Conservation (phyloP, 2,797 vertebrate species). For the Distichodus sexfasciatus region DNA sequence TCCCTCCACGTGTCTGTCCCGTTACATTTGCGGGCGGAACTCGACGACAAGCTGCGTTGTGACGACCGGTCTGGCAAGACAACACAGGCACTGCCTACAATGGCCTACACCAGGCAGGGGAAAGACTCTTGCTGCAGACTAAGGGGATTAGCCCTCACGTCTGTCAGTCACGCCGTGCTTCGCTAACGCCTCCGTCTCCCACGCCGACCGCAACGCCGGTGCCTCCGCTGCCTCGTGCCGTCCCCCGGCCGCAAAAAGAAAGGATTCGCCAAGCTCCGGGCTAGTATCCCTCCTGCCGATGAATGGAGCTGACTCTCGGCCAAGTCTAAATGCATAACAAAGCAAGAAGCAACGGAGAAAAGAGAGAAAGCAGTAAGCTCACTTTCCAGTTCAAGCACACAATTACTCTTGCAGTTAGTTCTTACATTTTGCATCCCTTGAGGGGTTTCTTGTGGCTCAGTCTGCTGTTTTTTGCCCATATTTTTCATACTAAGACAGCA, state of each 20-base stretch:
- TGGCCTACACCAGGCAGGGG: slow-evolving; percentile 32
- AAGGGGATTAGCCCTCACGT: slow-evolving; percentile 53
- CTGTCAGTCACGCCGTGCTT: slow-evolving; percentile 46
- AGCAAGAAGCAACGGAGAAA: slow-evolving; percentile 4
- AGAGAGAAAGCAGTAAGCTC: slow-evolving; percentile 1
- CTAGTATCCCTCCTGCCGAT: slow-evolving; percentile 21
- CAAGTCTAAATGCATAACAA: too few relatives aligned
- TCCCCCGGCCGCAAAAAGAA: slow-evolving; percentile 21
- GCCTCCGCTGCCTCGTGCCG: slow-evolving; percentile 22
- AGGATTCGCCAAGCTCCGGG: slow-evolving; percentile 29
- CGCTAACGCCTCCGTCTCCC: slow-evolving; percentile 43
- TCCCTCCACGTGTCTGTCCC: slow-evolving; percentile 18
- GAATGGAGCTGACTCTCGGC: slow-evolving; percentile 29
- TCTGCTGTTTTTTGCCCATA: slow-evolving; percentile 33
- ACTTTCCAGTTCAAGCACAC: slow-evolving; percentile 26
- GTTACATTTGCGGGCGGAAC: slow-evolving; percentile 40
- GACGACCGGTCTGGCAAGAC: slow-evolving; percentile 49
- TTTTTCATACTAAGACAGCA: slow-evolving; percentile 17
- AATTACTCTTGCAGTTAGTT: slow-evolving; percentile 32
- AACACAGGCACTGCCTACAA: slow-evolving; percentile 37
- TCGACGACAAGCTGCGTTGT: slow-evolving; percentile 48
- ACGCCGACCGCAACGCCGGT: slow-evolving; percentile 27
- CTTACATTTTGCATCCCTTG: slow-evolving; percentile 26
- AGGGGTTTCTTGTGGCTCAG: slow-evolving; percentile 15
- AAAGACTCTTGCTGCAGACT: slow-evolving; percentile 43